Conservation (phyloP, 2,888 invertebrate species). For the Tenthredo livida region DNA sequence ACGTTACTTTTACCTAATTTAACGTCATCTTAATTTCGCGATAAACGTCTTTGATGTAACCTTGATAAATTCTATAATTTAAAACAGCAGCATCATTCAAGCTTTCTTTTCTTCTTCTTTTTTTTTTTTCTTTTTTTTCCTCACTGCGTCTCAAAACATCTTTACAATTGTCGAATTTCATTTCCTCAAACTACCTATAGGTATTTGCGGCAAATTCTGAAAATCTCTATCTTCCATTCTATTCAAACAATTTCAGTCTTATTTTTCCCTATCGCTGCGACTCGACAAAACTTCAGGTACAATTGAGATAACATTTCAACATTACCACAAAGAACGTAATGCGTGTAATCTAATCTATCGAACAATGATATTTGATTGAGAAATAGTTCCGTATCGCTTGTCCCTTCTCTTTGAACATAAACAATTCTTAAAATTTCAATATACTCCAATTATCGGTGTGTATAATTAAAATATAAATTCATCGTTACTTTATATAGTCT, state of each 20-base stretch:
- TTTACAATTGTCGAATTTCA: not conserved
- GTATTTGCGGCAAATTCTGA: not conserved
- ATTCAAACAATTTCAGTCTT: not conserved
- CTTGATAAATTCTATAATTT: not conserved
- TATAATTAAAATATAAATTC: not conserved
- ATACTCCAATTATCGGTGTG: not conserved
- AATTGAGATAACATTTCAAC: not conserved
- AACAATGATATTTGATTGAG: not conserved
- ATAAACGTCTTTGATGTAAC: conserved; percentile 15
- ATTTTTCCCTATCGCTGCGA: not conserved
- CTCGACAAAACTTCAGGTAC: not conserved
- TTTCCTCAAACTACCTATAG: too few species aligned
- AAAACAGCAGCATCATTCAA: not conserved
- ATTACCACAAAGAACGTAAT: not conserved
- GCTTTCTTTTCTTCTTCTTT: not conserved
- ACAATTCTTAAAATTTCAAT: not conserved
- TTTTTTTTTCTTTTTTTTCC: not conserved
- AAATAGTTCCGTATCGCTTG: not conserved
- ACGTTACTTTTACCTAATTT: not conserved
- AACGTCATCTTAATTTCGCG: not conserved
- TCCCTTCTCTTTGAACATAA: not conserved
- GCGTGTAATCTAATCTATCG: not conserved
- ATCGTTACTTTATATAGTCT: not conserved
- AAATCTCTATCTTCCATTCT: not conserved
- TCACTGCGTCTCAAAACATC: not conserved